These are phyloP conservation scores for Lacanobia oleracea DNA, from an alignment of 2,888 invertebrate species.

Conservation along the genomic window DNA sequence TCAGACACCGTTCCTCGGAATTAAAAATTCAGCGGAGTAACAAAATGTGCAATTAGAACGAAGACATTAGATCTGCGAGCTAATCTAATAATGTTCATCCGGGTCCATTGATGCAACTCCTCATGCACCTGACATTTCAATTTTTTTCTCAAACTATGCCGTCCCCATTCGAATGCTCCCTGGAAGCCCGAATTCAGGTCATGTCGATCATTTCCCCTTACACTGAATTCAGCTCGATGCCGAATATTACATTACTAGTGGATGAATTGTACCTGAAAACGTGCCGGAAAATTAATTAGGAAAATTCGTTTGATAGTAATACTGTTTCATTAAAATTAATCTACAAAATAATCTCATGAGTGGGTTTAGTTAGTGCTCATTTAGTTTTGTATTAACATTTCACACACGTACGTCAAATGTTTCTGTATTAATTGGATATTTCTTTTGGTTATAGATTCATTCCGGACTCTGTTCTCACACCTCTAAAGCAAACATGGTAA, in stretches of 20 bases:
- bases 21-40: slow-evolving; percentile 13
- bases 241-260: slow-evolving; percentile 73
- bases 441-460: slow-evolving; percentile 67
- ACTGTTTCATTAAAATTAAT: slow-evolving; percentile 32
- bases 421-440: slow-evolving; percentile 41
- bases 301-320: slow-evolving; percentile 31
- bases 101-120: slow-evolving; percentile 43
- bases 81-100: slow-evolving; percentile 59
- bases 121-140: slow-evolving; percentile 44
- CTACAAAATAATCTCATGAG: slow-evolving; percentile 1
- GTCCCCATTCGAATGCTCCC: slow-evolving; percentile 28
- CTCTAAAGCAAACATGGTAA: slow-evolving; percentile 67
- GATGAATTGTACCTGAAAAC: slow-evolving; percentile 54
- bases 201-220: slow-evolving; percentile 75
- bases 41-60: slow-evolving; percentile 25
- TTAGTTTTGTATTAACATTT: slow-evolving; percentile 24
- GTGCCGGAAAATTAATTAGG: slow-evolving; percentile 42
- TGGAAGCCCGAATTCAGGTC: slow-evolving; percentile 76
- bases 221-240: slow-evolving; percentile 68
- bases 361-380: slow-evolving; percentile 14
- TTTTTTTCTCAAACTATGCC: slow-evolving; percentile 43
- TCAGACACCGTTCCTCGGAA: not conserved
- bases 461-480: slow-evolving; percentile 48
- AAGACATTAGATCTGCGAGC: slow-evolving; percentile 28
- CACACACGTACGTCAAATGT: not conserved